phyloP scores from a whole-genome alignment of 2,113 vertebrate genomes.

The Lepus timidus region DNA sequence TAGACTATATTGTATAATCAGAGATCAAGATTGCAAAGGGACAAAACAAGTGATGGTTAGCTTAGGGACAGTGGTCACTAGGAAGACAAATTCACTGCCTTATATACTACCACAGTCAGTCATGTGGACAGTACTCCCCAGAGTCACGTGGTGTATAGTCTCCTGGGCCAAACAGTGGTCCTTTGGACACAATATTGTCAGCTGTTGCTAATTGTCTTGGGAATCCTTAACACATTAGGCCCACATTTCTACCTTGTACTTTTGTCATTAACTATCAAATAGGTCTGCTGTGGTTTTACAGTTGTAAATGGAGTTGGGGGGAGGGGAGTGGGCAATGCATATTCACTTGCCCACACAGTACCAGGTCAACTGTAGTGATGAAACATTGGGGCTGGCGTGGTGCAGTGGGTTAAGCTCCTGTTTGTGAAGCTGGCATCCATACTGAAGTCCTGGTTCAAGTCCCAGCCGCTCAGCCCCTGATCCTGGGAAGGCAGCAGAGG shows the following conservation, averaged over 20 bases:
- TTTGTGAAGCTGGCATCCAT: no score
- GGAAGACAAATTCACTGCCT: background rate
- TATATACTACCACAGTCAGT: rapidly evolving
- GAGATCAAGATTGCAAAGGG: background rate
- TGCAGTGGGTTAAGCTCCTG: no score
- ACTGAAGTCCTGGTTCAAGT: no score
- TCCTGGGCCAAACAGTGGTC: background rate
- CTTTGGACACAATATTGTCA: background rate
- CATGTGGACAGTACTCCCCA: rapidly evolving
- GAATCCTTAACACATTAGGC: background rate
- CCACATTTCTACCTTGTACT: background rate
- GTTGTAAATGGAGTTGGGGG: background rate
- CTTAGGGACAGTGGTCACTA: background rate
- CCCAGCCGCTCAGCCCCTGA: no score
- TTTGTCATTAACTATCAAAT: background rate
- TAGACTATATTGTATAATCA: background rate
- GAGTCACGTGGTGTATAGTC: background rate
- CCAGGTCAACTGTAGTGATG: background rate
- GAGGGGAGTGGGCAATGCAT: background rate
- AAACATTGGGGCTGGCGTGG: background rate
- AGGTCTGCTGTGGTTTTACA: background rate
- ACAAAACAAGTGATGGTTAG: background rate
- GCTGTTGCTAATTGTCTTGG: background rate
- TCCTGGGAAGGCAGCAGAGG: no score
- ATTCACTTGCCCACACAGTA: background rate